Evolutionary conservation across 1,140 invertebrate species (phyloP).

Genomic region (Reticulitermes speratus): DNA sequence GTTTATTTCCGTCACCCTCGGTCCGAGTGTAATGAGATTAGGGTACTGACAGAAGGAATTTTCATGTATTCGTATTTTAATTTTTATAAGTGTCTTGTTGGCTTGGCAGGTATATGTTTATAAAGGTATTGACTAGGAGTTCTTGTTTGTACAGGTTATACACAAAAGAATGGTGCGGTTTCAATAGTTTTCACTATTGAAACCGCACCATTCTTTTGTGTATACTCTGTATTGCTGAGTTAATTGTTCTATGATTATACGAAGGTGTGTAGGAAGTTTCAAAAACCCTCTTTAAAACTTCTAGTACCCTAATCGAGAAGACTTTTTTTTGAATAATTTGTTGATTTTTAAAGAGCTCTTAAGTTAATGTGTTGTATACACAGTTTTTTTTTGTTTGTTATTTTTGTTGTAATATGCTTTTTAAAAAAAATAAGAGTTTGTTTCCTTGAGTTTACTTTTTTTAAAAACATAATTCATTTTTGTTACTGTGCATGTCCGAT

Average conservation of each 20-base stretch:
- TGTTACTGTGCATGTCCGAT: background rate
- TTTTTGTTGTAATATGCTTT: conserved; percentile 31
- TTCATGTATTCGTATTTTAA: background rate
- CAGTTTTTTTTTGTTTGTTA: conserved; percentile 28
- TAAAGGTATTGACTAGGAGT: background rate
- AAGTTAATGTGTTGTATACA: conserved; percentile 21
- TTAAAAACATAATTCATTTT: background rate
- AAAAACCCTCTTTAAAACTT: background rate
- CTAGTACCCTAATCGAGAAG: background rate
- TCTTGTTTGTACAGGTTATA: too few relatives aligned
- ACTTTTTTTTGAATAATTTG: conserved; percentile 28
- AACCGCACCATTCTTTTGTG: too few relatives aligned
- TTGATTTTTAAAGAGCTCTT: conserved; percentile 32
- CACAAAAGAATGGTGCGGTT: too few relatives aligned
- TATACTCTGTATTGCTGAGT: background rate
- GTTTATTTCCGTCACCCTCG: background rate
- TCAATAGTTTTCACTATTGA: too few relatives aligned
- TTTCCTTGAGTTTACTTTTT: background rate
- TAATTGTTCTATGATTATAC: background rate
- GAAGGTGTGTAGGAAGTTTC: background rate
- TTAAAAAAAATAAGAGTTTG: conserved; percentile 28
- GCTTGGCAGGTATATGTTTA: background rate
- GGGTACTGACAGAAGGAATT: background rate
- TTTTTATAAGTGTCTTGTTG: background rate
- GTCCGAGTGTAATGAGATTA: background rate